Conservation (phyloP, 2,113 vertebrate species). For the Phoenicopterus ruber region DNA sequence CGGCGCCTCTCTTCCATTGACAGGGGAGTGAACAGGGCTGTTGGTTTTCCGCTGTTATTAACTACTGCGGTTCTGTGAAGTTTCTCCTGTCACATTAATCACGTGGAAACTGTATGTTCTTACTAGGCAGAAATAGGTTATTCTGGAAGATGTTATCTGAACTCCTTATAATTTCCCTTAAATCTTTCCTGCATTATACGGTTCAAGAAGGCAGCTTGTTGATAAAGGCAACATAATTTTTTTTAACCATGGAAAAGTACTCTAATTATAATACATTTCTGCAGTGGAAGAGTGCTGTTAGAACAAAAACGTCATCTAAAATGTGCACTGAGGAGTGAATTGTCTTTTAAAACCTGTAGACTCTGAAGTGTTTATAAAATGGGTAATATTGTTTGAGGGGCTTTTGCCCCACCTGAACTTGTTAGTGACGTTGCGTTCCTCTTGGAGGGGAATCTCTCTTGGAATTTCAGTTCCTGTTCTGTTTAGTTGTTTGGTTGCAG, state of each 20-base stretch:
- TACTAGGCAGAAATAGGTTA: background rate
- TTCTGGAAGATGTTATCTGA: background rate
- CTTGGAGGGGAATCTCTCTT: background rate
- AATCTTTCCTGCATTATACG: rapidly evolving
- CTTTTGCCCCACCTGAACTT: background rate
- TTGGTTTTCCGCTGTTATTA: background rate
- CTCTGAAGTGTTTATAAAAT: background rate
- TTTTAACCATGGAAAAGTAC: rapidly evolving
- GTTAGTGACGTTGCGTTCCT: rapidly evolving
- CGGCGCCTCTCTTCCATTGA: rapidly evolving
- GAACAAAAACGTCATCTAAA: background rate
- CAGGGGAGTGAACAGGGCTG: rapidly evolving
- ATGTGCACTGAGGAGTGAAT: background rate
- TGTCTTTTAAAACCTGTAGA: background rate
- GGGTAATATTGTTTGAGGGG: rapidly evolving
- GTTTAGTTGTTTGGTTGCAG: background rate
- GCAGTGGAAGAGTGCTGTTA: background rate
- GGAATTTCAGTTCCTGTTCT: background rate
- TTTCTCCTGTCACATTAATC: background rate
- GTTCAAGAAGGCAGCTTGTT: background rate
- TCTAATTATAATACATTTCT: background rate
- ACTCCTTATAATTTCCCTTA: background rate
- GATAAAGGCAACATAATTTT: rapidly evolving
- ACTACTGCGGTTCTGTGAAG: background rate
- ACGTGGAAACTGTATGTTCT: rapidly evolving